Conservation (phyloP, 1,140 invertebrate genomes). For the Bombus sylvicola region DNA sequence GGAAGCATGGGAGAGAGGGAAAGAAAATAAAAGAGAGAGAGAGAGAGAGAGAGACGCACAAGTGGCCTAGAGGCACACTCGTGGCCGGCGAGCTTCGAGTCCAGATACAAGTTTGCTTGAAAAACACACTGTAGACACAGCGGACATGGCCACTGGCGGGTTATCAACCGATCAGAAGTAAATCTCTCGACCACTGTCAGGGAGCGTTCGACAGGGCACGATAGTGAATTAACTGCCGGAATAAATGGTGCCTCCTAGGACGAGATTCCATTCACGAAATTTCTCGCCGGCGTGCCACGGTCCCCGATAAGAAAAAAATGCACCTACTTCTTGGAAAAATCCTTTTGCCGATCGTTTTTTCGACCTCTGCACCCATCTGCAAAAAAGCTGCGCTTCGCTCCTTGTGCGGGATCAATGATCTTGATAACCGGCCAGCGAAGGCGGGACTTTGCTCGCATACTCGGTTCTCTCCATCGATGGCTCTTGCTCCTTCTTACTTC, state of each 20-base stretch:
- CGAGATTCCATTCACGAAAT: conserved; percentile 71
- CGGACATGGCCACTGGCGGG: conserved; percentile 66
- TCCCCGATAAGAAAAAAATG: conserved; percentile 51
- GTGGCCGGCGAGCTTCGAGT: conserved; percentile 45
- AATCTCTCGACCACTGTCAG: conserved; percentile 68
- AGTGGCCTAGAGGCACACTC: conserved; percentile 60
- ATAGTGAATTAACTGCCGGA: conserved; percentile 72
- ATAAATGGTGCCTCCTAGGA: conserved; percentile 72
- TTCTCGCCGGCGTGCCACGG: conserved; percentile 50
- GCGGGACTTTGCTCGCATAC: conserved; percentile 31
- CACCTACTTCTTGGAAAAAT: conserved; percentile 49
- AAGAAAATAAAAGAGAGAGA: neutral
- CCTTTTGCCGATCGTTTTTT: conserved; percentile 21
- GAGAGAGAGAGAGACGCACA: neutral
- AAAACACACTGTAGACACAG: conserved; percentile 71
- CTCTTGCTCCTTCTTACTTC: conserved; percentile 17
- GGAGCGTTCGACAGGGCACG: conserved; percentile 68
- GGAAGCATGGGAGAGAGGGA: neutral
- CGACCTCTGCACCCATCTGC: neutral
- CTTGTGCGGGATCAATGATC: conserved; percentile 48
- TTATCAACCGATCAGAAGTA: conserved; percentile 72
- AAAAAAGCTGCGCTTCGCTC: conserved; percentile 9
- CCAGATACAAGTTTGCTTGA: conserved; percentile 59
- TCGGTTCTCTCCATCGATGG: neutral
- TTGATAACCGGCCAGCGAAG: conserved; percentile 41